phyloP scores from a whole-genome alignment of 2,797 vertebrate species.

The Acipenser transmontanus region DNA sequence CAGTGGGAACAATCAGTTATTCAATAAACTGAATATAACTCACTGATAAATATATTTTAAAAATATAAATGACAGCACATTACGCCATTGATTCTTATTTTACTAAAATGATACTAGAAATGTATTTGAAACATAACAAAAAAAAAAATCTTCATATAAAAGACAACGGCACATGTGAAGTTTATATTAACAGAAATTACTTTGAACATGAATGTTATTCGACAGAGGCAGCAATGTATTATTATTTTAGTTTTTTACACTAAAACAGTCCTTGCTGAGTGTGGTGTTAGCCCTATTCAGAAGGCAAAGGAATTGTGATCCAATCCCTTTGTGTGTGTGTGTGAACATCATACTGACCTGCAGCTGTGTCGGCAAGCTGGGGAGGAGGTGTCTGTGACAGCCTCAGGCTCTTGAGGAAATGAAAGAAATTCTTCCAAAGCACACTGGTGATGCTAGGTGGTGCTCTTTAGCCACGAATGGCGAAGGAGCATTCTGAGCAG shows the following conservation, averaged over 20 bases:
- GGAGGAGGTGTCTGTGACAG: constrained; percentile 76
- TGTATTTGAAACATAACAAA: background rate
- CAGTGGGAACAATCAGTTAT: too few species aligned
- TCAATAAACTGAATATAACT: too few species aligned
- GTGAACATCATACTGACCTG: constrained; percentile 65
- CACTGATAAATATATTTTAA: too few species aligned
- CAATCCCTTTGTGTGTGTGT: background rate
- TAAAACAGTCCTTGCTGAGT: background rate
- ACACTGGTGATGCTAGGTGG: constrained; percentile 85
- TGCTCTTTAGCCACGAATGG: constrained; percentile 79
- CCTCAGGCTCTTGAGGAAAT: constrained; percentile 79
- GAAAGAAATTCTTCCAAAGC: constrained; percentile 90
- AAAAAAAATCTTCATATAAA: background rate
- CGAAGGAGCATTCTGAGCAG: constrained; percentile 37
- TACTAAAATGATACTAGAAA: too few species aligned
- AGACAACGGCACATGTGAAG: background rate
- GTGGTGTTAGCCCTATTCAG: background rate
- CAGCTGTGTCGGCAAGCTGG: constrained; percentile 84
- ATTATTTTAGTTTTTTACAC: background rate
- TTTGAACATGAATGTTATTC: too few species aligned
- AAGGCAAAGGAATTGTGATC: background rate
- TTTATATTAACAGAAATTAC: too few species aligned
- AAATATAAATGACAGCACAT: too few species aligned
- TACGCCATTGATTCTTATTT: too few species aligned
- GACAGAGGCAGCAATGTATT: background rate